Percentiles rank a stretch among this genome's conserved stretches.
phyloP scores from a whole-genome alignment of 2,797 vertebrate species.

The Oreortyx pictus region DNA sequence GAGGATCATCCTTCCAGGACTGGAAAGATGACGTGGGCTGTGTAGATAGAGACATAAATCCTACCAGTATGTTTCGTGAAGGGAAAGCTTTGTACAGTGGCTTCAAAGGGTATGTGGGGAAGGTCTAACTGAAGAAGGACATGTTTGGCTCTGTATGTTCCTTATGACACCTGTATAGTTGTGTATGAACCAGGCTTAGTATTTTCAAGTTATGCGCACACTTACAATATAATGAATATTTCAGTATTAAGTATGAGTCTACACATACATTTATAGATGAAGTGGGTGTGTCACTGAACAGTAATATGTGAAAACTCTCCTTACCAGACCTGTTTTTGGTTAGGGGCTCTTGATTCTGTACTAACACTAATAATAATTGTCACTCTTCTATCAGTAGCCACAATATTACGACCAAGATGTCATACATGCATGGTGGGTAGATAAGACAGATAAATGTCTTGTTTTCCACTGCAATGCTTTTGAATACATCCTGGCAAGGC shows the following conservation, averaged over 20 bases:
- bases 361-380: not conserved
- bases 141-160: not conserved
- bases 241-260: not conserved
- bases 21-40: not conserved
- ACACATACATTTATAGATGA: not conserved
- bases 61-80: not conserved
- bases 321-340: not conserved
- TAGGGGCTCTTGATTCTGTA: not conserved
- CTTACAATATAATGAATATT: not conserved
- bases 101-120: not conserved
- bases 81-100: not conserved
- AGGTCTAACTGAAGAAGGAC: not conserved
- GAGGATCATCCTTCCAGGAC: constrained; percentile 18
- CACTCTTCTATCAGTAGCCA: constrained; percentile 1
- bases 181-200: not conserved
- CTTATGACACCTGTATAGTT: not conserved
- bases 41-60: not conserved
- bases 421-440: not conserved
- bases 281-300: not conserved
- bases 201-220: not conserved
- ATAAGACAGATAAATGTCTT: constrained; percentile 40
- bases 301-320: not conserved
- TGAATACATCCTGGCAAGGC: constrained; percentile 18
- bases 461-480: constrained; percentile 51
- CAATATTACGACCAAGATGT: not conserved